Base-by-base conservation (phyloP, 1,140 invertebrate genomes). In the Apis mellifera region DNA sequence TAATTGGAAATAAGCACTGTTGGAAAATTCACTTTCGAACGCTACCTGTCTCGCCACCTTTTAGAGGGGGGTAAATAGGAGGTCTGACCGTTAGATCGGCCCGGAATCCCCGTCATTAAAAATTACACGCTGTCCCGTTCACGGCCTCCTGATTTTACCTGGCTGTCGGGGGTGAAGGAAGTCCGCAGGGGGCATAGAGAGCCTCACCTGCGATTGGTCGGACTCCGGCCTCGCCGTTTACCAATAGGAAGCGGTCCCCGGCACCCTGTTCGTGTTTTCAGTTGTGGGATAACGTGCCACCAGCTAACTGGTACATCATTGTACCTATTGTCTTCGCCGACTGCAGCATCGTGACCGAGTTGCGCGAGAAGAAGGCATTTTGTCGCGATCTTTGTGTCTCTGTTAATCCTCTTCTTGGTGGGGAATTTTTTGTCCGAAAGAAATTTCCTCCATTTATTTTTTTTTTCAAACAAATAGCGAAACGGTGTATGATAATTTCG, bases 201-300 rank as follows among this genome's bases (percentile, higher is more conserved):
- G 66, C 62, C 84, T 85, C 69, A 86, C 78, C 88, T 90, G 75
- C 82, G 82, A 94, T 94, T 94, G 93, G 94, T 70, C 71, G 84
- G 26, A 23, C 64, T 42, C n/a, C 65, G 60, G 77, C 32, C 57
- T 77, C 26, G 78, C 84, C 86, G 75, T 91, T n/a, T 91, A 90
- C 93, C 94, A 94, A 94, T 94, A 72, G 91, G 85, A 89, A 90
- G 57, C 90, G 64, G 80, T 86, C 88, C 89, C 89, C 86, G 85
- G 89, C 90, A 90, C 88, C 90, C 91, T 83, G 50, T 79, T 72
- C 68, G 65, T 71, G 83, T 86, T 87, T 89, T 72, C 85, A 89
- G 86, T 91, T 83, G 87, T 89, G 75, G 85, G 78, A 89, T 86
- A 89, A 83, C 83, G 71, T 78, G 77, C 76, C 69, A 78, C 76